These are phyloP conservation scores for Tineola bisselliella DNA, from an alignment of 2,888 invertebrate species.

Conservation along the genomic window DNA sequence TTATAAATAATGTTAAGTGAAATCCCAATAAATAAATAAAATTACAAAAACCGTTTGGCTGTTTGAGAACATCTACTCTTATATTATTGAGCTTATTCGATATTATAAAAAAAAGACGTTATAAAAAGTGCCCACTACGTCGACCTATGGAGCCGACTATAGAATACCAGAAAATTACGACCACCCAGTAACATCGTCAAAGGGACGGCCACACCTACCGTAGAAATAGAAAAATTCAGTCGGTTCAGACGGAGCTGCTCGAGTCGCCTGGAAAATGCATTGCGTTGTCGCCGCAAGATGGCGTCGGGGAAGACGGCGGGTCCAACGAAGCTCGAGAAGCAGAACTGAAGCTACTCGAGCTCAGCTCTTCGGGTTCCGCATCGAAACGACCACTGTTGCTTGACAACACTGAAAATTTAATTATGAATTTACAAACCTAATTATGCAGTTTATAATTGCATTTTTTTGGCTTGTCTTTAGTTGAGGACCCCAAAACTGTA, in stretches of 20 bases:
- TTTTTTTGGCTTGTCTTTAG: too few relatives aligned
- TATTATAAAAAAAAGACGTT: not conserved
- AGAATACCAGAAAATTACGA: too few relatives aligned
- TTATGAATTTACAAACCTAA: too few relatives aligned
- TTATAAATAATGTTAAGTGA: too few relatives aligned
- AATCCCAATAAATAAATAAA: too few relatives aligned
- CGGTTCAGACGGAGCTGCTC: conserved; percentile 70
- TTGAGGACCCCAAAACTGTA: too few relatives aligned
- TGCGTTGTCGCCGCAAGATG: conserved; percentile 78
- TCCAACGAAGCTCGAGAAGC: conserved; percentile 81
- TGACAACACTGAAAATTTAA: not conserved
- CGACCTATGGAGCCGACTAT: too few relatives aligned
- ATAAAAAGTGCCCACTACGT: not conserved
- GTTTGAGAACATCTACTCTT: not conserved
- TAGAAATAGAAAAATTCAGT: not conserved
- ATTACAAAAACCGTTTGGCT: not conserved
- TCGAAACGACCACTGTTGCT: conserved; percentile 67
- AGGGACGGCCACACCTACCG: too few relatives aligned
- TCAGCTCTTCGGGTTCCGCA: conserved; percentile 78
- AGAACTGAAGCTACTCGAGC: conserved; percentile 86
- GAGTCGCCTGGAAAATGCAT: conserved; percentile 84
- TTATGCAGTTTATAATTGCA: too few relatives aligned
- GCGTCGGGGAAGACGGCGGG: conserved; percentile 76
- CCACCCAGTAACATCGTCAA: too few relatives aligned
- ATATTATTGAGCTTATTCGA: not conserved